These are phyloP conservation scores for Hippocampus comes DNA, from an alignment of 2,113 vertebrate genomes.

Conservation along the genomic window DNA sequence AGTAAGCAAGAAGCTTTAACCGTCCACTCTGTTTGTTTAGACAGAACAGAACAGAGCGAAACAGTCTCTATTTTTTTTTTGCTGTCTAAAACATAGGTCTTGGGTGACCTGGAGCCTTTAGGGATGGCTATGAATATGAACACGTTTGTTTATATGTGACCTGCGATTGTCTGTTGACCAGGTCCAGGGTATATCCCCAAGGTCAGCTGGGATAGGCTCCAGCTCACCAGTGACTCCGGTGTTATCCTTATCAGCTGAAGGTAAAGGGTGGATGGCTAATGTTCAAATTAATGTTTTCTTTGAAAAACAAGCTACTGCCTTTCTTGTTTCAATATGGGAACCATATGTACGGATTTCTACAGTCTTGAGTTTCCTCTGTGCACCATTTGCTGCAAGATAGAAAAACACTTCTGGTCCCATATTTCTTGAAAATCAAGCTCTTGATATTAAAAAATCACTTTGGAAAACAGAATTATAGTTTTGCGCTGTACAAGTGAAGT, in stretches of 20 bases:
- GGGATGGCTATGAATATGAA: too few species aligned
- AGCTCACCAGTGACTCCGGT: neutral
- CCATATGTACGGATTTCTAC: neutral
- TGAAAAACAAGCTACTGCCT: neutral
- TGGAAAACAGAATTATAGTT: neutral
- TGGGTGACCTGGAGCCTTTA: too few species aligned
- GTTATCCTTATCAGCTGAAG: neutral
- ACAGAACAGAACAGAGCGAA: too few species aligned
- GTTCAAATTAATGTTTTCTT: neutral
- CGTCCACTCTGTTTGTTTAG: too few species aligned
- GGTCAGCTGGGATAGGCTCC: neutral
- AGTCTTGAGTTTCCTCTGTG: neutral
- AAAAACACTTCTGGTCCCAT: too few species aligned
- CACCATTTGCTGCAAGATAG: neutral
- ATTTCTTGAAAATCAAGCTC: neutral
- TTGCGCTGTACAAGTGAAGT: conserved; percentile 25
- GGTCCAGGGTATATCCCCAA: too few species aligned
- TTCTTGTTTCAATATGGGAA: neutral
- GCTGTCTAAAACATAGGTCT: too few species aligned
- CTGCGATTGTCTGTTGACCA: too few species aligned
- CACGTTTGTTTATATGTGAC: neutral
- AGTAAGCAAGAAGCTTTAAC: too few species aligned
- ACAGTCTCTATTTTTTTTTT: too few species aligned
- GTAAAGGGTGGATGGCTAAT: neutral
- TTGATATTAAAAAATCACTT: neutral